Evolutionary conservation across 2,797 vertebrate genomes (phyloP), one percentile per base, ranked within the genome.

Genomic region (Epinephelus malabaricus): DNA sequence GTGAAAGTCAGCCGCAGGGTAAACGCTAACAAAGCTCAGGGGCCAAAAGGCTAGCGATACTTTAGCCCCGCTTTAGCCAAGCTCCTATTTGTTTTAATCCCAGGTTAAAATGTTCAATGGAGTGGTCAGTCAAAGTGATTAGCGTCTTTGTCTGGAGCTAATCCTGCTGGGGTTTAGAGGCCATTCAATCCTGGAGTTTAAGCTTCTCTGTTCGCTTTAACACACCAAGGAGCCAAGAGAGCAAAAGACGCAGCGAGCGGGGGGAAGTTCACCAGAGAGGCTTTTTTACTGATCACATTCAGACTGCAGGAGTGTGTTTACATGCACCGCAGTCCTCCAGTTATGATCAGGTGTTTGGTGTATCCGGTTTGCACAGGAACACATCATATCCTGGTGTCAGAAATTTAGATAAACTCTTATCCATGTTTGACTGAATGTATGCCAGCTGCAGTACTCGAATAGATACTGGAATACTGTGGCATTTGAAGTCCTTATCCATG

Each of bases 151-250:
- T 90, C 73, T 86, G 91, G 18, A 58, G 83, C 13, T 87, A 85
- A 88, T 87, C 84, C 88, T 76, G 69, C 83, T 3, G 25, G 17
- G 78, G 63, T 87, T 92, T 89, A 93, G 94, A 89, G 89, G 90
- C 92, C 91, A 90, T 78, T 90, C 90, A 86, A 80, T 93, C 90
- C 91, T 76, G 86, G 82, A 84, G 89, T 89, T 91, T 92, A 92
- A 94, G 68, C 68, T 43, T 84, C 92, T 93, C 87, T 90, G 91
- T 85, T 91, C 91, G 91, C 92, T 96, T 95, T 95, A 95, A 94
- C 93, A 94, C 92, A 85, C 90, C 90, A 79, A 61, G 85, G 91
- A 95, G 89, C 92, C 93, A 84, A 93, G 46, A 49, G 94, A 95
- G 94, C 91, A 95, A 93, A 93, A 94, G 65, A 56, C 53, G 1